phyloP scores from a whole-genome alignment of 1,140 invertebrate genomes.

The Conopomorpha cramerella region DNA sequence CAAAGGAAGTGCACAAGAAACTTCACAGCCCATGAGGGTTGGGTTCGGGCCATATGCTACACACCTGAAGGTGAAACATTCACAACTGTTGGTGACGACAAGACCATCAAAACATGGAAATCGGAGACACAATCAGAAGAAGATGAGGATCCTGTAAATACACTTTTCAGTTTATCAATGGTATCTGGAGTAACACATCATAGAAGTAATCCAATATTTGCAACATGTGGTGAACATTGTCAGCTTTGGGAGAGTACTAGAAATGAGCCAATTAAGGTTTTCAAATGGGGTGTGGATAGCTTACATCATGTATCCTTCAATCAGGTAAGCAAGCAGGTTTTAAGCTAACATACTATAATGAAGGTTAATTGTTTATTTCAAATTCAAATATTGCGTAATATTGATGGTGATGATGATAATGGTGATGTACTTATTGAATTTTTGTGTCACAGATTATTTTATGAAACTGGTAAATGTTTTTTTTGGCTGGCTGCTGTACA shows the following conservation, averaged over 20 bases:
- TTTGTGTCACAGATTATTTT: too few species aligned
- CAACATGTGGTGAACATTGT: constrained; percentile 92
- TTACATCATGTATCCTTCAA: constrained; percentile 90
- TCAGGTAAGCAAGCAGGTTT: constrained; percentile 69
- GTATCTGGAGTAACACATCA: constrained; percentile 87
- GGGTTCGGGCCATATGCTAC: constrained; percentile 82
- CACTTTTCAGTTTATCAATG: constrained; percentile 77
- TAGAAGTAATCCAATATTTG: constrained; percentile 77
- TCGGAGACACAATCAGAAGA: constrained; percentile 58
- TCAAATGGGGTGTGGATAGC: constrained; percentile 93
- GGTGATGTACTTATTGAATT: too few species aligned
- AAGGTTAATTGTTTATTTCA: too few species aligned
- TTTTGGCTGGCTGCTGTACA: too few species aligned
- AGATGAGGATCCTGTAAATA: constrained; percentile 77
- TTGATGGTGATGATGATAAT: too few species aligned
- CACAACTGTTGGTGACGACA: constrained; percentile 90
- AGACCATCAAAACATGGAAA: constrained; percentile 94
- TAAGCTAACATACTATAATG: too few species aligned
- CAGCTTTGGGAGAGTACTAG: constrained; percentile 87
- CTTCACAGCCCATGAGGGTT: constrained; percentile 91
- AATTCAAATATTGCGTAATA: too few species aligned
- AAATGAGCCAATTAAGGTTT: constrained; percentile 83
- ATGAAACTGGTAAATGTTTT: too few species aligned
- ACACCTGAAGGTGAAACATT: constrained; percentile 67
- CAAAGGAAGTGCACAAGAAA: constrained; percentile 71